Conservation (phyloP, 2,113 vertebrate species). For the Erythrolamprus reginae region DNA sequence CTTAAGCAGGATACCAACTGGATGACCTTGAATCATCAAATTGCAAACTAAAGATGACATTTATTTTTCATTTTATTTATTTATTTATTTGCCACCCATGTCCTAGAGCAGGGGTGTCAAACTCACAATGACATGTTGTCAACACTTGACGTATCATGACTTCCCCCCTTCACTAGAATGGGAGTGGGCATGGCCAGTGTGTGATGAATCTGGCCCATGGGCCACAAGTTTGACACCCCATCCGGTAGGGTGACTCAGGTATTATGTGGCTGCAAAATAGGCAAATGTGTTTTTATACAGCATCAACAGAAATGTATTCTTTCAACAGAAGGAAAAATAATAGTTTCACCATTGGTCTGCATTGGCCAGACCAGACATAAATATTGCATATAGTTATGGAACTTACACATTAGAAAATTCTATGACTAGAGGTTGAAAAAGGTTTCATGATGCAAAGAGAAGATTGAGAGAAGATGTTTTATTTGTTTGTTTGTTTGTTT, state of each 20-base stretch:
- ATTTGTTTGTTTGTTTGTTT: no score
- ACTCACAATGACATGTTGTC: no score
- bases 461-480: background rate
- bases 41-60: background rate
- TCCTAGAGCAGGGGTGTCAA: background rate
- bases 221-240: no score
- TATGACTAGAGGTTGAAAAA: background rate
- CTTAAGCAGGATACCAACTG: background rate
- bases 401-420: background rate
- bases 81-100: background rate
- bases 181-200: no score
- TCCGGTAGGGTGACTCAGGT: background rate
- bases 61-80: background rate
- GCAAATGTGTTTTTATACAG: background rate
- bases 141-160: no score
- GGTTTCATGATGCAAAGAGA: background rate
- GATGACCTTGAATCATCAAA: background rate
- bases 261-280: background rate
- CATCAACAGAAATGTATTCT: background rate
- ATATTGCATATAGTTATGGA: background rate
- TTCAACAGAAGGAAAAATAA: background rate
- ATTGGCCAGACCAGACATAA: background rate
- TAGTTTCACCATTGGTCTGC: background rate
- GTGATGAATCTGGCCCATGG: no score
- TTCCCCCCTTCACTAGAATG: no score